These are phyloP conservation scores for Pseudonaja textilis DNA, from an alignment of 2,113 vertebrate genomes.

Conservation along the genomic window DNA sequence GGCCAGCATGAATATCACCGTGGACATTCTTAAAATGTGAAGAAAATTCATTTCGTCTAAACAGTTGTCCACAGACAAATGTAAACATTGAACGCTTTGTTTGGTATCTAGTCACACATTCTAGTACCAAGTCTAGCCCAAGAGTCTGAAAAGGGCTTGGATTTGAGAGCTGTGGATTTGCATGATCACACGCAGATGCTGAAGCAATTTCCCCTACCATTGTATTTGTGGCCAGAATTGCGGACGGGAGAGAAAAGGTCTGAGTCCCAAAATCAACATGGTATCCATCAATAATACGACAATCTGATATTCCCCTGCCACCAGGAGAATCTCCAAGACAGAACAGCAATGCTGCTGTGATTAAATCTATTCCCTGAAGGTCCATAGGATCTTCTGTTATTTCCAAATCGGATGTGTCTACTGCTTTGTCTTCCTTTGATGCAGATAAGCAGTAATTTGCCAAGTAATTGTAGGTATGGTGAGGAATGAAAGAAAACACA, in stretches of 20 bases:
- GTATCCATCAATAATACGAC: slow-evolving; percentile 81
- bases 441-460: slow-evolving; percentile 72
- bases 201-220: slow-evolving; percentile 97
- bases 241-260: slow-evolving; percentile 93
- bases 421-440: slow-evolving; percentile 88
- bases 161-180: slow-evolving; percentile 91
- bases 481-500: slow-evolving; percentile 72
- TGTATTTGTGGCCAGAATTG: slow-evolving; percentile 92
- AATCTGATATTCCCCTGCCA: slow-evolving; percentile 90
- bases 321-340: slow-evolving; percentile 93
- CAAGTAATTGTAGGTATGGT: slow-evolving; percentile 71
- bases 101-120: slow-evolving; percentile 93
- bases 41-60: slow-evolving; percentile 94
- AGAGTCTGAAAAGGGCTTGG: slow-evolving; percentile 94
- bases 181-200: slow-evolving; percentile 94
- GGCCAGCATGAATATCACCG: slow-evolving; percentile 94
- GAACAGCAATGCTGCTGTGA: slow-evolving; percentile 92
- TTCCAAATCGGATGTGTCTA: slow-evolving; percentile 93
- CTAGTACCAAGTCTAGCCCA: slow-evolving; percentile 88
- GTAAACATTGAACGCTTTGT: slow-evolving; percentile 98
- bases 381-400: slow-evolving; percentile 89
- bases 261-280: slow-evolving; percentile 91
- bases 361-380: slow-evolving; percentile 92
- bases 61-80: slow-evolving; percentile 94
- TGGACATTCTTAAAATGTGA: slow-evolving; percentile 98